Percentiles rank a stretch among this genome's conserved stretches.
Evolutionary conservation across 2,113 vertebrate species (phyloP).

Genomic region (Astur gentilis): DNA sequence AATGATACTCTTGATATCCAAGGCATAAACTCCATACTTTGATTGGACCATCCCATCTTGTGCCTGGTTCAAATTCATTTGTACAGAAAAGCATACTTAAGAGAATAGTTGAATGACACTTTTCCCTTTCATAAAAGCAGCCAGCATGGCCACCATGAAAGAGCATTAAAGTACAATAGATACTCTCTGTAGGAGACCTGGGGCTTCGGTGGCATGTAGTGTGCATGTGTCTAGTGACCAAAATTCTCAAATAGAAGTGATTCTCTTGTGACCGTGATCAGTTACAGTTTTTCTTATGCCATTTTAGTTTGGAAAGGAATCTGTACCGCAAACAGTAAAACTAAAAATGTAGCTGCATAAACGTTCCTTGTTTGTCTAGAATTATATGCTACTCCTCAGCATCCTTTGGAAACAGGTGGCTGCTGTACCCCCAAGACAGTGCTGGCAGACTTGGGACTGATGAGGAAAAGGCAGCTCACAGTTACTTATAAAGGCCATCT

Average conservation of each 20-base stretch:
- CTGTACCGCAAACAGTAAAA: background rate
- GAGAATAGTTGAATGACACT: background rate
- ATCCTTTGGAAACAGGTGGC: background rate
- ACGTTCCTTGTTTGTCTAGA: background rate
- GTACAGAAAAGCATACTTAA: background rate
- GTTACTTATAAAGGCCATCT: background rate
- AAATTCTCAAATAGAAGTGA: background rate
- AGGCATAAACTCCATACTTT: background rate
- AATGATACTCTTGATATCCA: background rate
- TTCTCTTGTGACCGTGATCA: background rate
- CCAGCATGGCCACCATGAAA: background rate
- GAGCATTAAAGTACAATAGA: background rate
- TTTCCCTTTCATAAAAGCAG: background rate
- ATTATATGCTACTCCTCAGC: background rate
- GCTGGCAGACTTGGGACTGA: background rate
- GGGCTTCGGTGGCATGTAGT: background rate
- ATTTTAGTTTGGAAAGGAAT: background rate
- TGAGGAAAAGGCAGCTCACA: background rate
- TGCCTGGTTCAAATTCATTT: background rate
- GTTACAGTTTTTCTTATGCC: background rate
- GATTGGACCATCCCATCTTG: background rate
- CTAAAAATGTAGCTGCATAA: background rate
- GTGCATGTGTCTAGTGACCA: fast-evolving
- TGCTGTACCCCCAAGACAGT: background rate
- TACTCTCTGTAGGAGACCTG: background rate